Conservation (phyloP, 2,888 invertebrate genomes). For the Rhamnusium bicolor region DNA sequence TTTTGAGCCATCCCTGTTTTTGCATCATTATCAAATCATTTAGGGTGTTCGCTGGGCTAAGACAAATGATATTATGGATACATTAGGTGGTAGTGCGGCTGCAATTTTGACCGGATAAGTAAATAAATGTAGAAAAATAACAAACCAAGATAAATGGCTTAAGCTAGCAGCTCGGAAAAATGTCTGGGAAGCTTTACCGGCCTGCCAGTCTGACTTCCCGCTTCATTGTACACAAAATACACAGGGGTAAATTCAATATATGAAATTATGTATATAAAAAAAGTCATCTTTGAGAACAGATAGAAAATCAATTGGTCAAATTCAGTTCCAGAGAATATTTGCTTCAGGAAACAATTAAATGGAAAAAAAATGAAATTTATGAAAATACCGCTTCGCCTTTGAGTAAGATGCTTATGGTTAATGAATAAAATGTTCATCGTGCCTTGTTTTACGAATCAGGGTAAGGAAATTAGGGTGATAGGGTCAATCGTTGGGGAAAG, state of each 20-base stretch:
- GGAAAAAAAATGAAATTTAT: too few species aligned
- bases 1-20: conserved; percentile 53
- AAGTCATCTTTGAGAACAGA: not conserved
- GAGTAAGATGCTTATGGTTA: conserved; percentile 24
- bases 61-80: conserved; percentile 68
- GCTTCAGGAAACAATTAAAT: too few species aligned
- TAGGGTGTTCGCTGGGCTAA: conserved; percentile 62
- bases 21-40: conserved; percentile 36
- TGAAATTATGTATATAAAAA: conserved; percentile 53
- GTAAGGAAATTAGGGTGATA: conserved; percentile 46
- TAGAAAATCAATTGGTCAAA: too few species aligned
- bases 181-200: conserved; percentile 60
- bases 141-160: conserved; percentile 68
- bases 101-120: conserved; percentile 66
- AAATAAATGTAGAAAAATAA: conserved; percentile 66
- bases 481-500: conserved; percentile 53
- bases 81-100: conserved; percentile 64
- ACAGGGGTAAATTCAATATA: conserved; percentile 56
- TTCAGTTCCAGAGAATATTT: not conserved
- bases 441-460: conserved; percentile 44
- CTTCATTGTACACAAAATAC: conserved; percentile 58
- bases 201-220: conserved; percentile 53
- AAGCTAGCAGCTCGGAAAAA: conserved; percentile 64
- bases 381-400: not conserved
- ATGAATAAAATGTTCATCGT: conserved; percentile 41